A percentile compares a stretch with the other conserved stretches of the same genome.
Conservation (phyloP, 2,888 invertebrate genomes). For the Athalia circularis region DNA sequence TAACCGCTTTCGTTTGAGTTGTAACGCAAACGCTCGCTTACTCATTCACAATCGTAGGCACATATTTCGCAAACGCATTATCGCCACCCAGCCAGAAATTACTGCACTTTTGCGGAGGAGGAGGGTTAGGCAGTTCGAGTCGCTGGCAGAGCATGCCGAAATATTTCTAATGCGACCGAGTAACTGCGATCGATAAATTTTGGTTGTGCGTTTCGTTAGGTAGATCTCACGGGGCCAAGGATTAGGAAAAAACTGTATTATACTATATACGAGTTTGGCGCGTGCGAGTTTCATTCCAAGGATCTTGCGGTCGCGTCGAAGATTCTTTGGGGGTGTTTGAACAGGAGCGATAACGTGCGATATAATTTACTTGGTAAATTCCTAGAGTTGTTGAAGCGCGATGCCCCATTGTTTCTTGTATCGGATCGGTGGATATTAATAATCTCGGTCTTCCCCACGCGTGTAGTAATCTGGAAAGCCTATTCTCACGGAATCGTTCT, state of each 20-base stretch:
- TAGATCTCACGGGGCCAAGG: too few species aligned
- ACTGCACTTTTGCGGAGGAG: conserved; percentile 5
- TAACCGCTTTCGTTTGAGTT: conserved; percentile 69
- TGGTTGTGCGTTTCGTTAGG: too few species aligned
- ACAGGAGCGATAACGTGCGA: neutral
- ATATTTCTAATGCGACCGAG: neutral
- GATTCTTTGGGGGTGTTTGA: neutral
- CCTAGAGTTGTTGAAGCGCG: conserved; percentile 2
- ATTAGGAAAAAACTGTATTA: too few species aligned
- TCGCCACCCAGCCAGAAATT: conserved; percentile 38
- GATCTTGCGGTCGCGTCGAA: neutral
- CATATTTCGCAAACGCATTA: conserved; percentile 64
- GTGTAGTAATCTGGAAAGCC: conserved; percentile 9
- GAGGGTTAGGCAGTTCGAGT: neutral
- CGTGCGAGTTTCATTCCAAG: neutral
- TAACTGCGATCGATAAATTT: too few species aligned
- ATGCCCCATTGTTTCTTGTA: conserved; percentile 8
- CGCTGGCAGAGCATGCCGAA: conserved; percentile 3
- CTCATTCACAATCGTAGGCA: conserved; percentile 56
- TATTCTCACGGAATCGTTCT: conserved; percentile 20
- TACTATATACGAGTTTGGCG: too few species aligned
- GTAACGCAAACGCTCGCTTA: conserved; percentile 47
- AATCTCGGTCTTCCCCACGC: conserved; percentile 3
- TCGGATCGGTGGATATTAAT: neutral
- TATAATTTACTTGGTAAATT: conserved; percentile 7